These are phyloP conservation scores for Rousettus madagascariensis DNA, from an alignment of 2,797 vertebrate genomes.

Conservation along the genomic window DNA sequence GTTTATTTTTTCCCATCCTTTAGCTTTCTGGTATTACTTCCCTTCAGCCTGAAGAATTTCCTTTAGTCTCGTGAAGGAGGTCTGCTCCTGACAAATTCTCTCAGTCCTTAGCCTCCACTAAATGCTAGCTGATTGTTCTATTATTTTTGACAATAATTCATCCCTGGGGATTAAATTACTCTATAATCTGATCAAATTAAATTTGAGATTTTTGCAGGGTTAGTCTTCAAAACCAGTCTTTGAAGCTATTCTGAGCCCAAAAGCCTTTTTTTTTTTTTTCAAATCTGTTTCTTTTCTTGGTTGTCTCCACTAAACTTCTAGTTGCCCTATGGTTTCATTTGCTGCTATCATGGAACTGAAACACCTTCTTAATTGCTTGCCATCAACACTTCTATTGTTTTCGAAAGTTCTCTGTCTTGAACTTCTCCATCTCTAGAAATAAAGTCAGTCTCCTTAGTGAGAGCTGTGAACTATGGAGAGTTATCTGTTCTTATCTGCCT, in stretches of 20 bases:
- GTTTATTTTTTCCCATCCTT: neutral
- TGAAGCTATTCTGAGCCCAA: neutral
- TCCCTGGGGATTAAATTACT: slow-evolving; percentile 1
- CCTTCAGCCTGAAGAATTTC: neutral
- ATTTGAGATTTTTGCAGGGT: neutral
- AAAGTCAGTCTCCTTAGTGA: neutral
- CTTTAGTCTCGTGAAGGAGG: neutral
- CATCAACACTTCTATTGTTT: neutral
- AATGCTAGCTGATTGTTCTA: neutral
- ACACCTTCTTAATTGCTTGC: neutral
- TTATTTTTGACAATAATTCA: slow-evolving; percentile 27
- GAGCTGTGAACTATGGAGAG: neutral
- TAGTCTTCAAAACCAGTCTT: neutral
- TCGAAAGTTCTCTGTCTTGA: neutral
- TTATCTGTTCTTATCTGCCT: neutral
- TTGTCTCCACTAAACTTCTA: neutral
- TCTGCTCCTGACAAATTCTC: neutral
- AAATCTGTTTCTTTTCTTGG: neutral
- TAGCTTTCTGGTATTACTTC: neutral
- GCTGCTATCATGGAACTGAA: neutral
- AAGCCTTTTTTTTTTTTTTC: neutral
- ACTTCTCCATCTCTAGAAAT: neutral
- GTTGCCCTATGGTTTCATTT: neutral
- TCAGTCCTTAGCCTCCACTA: neutral
- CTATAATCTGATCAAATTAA: neutral